Evolutionary conservation across 2,888 invertebrate genomes (phyloP), one percentile per base, ranked within the genome.

Genomic region (Sinopyrophorus schimmeli): DNA sequence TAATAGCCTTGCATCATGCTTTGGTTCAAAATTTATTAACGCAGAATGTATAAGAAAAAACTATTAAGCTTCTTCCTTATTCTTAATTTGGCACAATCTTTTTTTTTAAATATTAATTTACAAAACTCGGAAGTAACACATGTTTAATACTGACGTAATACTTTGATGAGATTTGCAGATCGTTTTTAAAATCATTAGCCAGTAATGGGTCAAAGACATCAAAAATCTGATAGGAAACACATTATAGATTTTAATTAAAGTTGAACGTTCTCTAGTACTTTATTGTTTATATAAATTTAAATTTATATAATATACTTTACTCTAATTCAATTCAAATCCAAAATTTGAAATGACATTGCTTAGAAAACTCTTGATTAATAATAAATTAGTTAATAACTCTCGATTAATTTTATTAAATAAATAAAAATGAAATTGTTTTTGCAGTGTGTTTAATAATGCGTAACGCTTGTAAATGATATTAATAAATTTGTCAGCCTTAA

Each of bases 141-240:
- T 54, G 50, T 34, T n/a, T 47, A 17, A 7, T 10, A 38, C 35
- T 54, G 54, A 54, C 43, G 51, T 51, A 54, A 54, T 40, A 21
- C 41, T 44, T 41, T 53, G 50, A 65, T 62, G 61, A 62, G 59
- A 57, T 58, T 65, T 56, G 53, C 64, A 62, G 61, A 42, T 55
- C 43, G 55, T 56, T 54, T 51, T 52, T 39, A 44, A 58, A 50
- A 55, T 47, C 48, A 48, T 46, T 52, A 42, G 42, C 15, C 42
- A 30, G 46, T 48, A 58, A 46, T 61, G 47, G 64, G 64, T 64
- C 64, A 64, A 64, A 64, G 59, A 61, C 64, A 58, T 58, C 32
- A 35, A 40, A 55, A 54, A 42, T 32, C 32, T 38, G 47, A 53
- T 34, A 28, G 34, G 30, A 34, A 37, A 47, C 23, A 14, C 10